Base-by-base conservation (phyloP, 2,113 vertebrate species). In the Xenotilapia caudafasciata region DNA sequence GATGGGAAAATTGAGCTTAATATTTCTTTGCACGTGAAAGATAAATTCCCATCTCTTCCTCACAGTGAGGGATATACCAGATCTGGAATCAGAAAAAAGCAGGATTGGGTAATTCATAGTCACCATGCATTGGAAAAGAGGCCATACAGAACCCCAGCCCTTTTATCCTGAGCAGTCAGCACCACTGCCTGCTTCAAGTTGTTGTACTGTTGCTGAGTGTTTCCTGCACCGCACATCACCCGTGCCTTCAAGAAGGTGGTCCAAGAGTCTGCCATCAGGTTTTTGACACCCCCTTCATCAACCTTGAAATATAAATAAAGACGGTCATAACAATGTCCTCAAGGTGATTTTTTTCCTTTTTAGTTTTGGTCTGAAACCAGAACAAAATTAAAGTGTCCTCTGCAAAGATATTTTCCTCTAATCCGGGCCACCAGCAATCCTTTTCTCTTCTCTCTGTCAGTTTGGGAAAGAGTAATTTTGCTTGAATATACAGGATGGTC, bases 91-190 rank as follows among this genome's bases (percentile, higher is more conserved):
- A 28, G 23, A 19, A 7, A 75, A 75, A 49, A 28, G 23, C 68
- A 11, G 23, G 40, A 73, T 47, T 0, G 2, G 14, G 42, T 17
- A 47, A 1, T 19, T 45, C 42, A 3, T 7, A 47, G 96, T 96
- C 87, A 97, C 97, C 97, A 97, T 23, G 96, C 93, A 10, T 97
- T 97, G 82, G 96, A 95, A 40, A 97, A 97, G 28, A 97, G 94
- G 23, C 97, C 97, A 6, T 97, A 97, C 81, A 97, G 84, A 80
- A 97, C 92, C 1, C 96, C 96, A 4, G 92, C 94, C 62, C 95
- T 93, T 60, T 94, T 95, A 86, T 94, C 92, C 51, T 95, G 92
- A 3, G 93, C 95, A 0, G 92, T 94, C 83, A 97, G 88, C 70
- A 97, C 96, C 84, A 96, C 96, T 0, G 96, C 95, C 85, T 96